phyloP scores from a whole-genome alignment of 2,113 vertebrate genomes.

The Calcarius ornatus region DNA sequence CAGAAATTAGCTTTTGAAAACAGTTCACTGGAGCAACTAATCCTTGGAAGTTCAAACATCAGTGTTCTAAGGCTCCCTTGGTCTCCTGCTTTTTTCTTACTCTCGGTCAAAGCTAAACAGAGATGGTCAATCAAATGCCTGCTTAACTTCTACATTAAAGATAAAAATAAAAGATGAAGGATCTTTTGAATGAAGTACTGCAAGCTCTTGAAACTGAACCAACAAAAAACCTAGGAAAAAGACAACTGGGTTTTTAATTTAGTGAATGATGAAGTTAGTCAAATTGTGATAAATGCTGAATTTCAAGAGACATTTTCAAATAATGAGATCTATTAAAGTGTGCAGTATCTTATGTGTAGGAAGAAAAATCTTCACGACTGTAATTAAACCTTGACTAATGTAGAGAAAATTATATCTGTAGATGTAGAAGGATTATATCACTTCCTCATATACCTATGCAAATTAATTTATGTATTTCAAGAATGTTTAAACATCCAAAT shows the following conservation, averaged over 20 bases:
- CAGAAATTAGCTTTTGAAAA: conserved; percentile 32
- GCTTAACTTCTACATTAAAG: conserved; percentile 13
- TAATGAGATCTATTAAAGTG: neutral
- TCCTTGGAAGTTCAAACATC: conserved; percentile 5
- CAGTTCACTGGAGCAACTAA: conserved; percentile 8
- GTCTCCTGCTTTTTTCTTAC: neutral
- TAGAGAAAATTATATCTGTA: neutral
- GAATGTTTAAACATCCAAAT: neutral
- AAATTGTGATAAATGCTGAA: neutral
- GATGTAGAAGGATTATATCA: neutral
- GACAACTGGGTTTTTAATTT: neutral
- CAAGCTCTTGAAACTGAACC: neutral
- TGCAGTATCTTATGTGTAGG: neutral
- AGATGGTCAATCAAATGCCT: neutral
- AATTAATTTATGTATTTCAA: neutral
- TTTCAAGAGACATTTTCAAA: neutral
- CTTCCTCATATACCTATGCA: neutral
- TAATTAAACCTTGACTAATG: conserved; percentile 13
- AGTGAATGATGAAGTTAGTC: neutral
- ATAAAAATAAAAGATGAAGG: neutral
- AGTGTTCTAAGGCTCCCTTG: neutral
- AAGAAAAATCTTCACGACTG: neutral
- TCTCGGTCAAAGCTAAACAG: neutral
- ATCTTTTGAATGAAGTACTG: neutral
- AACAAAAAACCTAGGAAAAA: neutral